These are phyloP conservation scores for Zaprionus nigranus DNA, from an alignment of 1,140 invertebrate species.

Conservation along the genomic window DNA sequence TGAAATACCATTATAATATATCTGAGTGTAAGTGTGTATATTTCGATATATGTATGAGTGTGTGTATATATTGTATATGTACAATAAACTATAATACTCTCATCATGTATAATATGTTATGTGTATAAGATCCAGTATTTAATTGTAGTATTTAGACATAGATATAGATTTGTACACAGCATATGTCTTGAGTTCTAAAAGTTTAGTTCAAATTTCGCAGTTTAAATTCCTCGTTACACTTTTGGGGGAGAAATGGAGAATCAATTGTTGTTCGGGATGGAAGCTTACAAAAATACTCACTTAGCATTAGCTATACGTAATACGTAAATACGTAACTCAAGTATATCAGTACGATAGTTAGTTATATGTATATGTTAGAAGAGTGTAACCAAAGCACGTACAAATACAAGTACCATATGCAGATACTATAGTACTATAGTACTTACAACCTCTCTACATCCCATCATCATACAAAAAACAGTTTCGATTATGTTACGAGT, in stretches of 20 bases:
- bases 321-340: conserved; percentile 31
- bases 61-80: conserved; percentile 51
- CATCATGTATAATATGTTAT: background rate
- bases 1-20: background rate
- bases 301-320: conserved; percentile 31
- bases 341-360: conserved; percentile 21
- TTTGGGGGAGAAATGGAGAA: conserved; percentile 33
- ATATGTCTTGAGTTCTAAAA: conserved; percentile 19
- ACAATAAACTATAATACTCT: conserved; percentile 44
- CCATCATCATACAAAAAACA: conserved; percentile 43
- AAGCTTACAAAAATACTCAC: conserved; percentile 49
- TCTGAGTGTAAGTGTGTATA: conserved; percentile 13
- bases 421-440: conserved; percentile 11
- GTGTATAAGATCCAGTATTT: conserved; percentile 13
- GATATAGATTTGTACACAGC: conserved; percentile 18
- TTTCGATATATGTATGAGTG: conserved; percentile 35
- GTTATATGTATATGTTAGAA: background rate
- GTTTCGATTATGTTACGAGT: conserved; percentile 33
- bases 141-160: conserved; percentile 56
- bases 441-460: conserved; percentile 47
- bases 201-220: conserved; percentile 60
- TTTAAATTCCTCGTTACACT: conserved; percentile 67
- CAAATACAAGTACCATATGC: conserved; percentile 17
- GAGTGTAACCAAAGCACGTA: background rate
- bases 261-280: conserved; percentile 23